Evolutionary conservation across 2,888 invertebrate species (phyloP).

Genomic region (Lycaena phlaeas): DNA sequence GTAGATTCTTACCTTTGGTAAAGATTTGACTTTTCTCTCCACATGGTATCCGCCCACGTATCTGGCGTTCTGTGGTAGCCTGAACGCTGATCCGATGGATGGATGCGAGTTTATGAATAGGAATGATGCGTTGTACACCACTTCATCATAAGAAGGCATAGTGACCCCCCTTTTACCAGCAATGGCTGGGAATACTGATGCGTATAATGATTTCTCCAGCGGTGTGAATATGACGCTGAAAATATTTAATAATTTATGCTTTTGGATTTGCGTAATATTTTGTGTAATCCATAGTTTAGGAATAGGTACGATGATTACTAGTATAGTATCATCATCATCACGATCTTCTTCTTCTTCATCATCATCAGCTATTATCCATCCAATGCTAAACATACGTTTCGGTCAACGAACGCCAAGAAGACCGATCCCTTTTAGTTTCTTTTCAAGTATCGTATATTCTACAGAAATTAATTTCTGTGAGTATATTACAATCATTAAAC

Average conservation of each 20-base stretch:
- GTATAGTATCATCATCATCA: too few species aligned
- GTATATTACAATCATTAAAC: too few species aligned
- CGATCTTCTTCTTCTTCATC: too few species aligned
- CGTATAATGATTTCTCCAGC: conserved; percentile 30
- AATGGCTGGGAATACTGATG: conserved; percentile 27
- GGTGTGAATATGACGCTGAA: conserved; percentile 31
- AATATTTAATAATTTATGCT: too few species aligned
- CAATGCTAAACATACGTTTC: too few species aligned
- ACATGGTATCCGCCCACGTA: conserved; percentile 45
- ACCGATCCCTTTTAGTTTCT: too few species aligned
- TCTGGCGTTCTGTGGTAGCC: conserved; percentile 35
- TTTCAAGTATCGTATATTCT: too few species aligned
- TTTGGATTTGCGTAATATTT: too few species aligned
- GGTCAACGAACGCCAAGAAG: too few species aligned
- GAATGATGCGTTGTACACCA: conserved; percentile 35
- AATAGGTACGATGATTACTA: too few species aligned
- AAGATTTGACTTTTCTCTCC: conserved; percentile 28
- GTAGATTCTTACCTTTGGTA: conserved; percentile 37
- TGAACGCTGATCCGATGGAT: conserved; percentile 27
- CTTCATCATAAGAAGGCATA: conserved; percentile 36
- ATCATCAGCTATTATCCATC: too few species aligned
- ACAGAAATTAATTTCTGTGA: too few species aligned
- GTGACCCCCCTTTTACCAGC: conserved; percentile 33
- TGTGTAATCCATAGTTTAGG: background rate
- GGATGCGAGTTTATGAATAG: conserved; percentile 40